Evolutionary conservation across 2,888 invertebrate species (phyloP).

Genomic region (Agrochola lychnidis): DNA sequence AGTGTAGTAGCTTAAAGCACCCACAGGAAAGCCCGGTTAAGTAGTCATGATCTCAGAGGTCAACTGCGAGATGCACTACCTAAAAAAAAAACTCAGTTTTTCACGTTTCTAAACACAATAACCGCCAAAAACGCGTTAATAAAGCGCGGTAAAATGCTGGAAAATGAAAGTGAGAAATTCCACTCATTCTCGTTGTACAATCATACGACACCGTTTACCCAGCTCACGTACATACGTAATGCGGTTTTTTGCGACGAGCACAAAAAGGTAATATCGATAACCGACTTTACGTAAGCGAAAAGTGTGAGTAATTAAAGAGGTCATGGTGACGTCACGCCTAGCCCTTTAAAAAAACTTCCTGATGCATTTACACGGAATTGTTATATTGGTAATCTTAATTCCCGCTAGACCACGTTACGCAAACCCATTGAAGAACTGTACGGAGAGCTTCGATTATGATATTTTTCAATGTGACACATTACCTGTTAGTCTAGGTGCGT

Average conservation of each 20-base stretch:
- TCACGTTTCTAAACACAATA: neutral
- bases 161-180: neutral
- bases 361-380: neutral
- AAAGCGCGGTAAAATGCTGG: neutral
- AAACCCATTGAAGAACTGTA: neutral
- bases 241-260: constrained; percentile 26
- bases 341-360: constrained; percentile 16
- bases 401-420: neutral
- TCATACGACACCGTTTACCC: constrained; percentile 5
- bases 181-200: neutral
- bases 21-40: too few species aligned
- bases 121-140: neutral
- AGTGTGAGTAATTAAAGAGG: constrained; percentile 8
- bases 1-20: too few species aligned
- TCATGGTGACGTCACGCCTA: neutral
- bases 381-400: neutral
- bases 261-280: constrained; percentile 16
- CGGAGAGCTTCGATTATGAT: neutral
- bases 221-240: constrained; percentile 21
- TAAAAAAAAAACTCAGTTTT: too few species aligned
- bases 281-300: constrained; percentile 9
- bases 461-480: neutral
- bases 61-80: too few species aligned
- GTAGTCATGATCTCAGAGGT: too few species aligned
- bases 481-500: neutral